These are phyloP conservation scores for Choreutis nemorana DNA, from an alignment of 2,888 invertebrate species.

Conservation along the genomic window DNA sequence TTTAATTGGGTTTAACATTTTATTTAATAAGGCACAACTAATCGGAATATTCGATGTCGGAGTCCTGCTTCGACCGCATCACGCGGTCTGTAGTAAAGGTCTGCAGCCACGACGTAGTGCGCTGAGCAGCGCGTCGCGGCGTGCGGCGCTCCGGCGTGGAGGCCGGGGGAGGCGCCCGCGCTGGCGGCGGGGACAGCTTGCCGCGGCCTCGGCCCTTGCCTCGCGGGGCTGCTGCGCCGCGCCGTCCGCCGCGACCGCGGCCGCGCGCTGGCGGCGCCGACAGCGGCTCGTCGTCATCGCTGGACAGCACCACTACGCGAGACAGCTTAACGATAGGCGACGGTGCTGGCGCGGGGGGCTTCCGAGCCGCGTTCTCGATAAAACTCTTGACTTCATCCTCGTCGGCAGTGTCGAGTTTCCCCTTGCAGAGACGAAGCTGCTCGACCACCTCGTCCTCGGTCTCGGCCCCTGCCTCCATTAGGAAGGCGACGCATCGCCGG, in stretches of 20 bases:
- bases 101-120: conserved; percentile 37
- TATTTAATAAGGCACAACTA: too few species aligned
- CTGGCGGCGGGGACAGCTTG: conserved; percentile 15
- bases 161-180: conserved; percentile 9
- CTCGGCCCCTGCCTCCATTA: conserved; percentile 43
- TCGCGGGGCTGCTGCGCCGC: neutral
- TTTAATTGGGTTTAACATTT: too few species aligned
- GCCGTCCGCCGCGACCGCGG: conserved; percentile 8
- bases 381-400: conserved; percentile 27
- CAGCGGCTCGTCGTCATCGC: conserved; percentile 32
- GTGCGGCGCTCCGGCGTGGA: conserved; percentile 35
- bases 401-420: conserved; percentile 40
- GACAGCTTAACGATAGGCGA: conserved; percentile 12
- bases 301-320: conserved; percentile 32
- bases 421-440: conserved; percentile 32
- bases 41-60: conserved; percentile 47
- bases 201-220: conserved; percentile 8
- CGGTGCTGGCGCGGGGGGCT: conserved; percentile 12
- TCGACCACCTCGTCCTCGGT: conserved; percentile 42
- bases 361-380: conserved; percentile 26
- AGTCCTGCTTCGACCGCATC: conserved; percentile 27
- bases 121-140: conserved; percentile 46
- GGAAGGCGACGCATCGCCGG: conserved; percentile 36
- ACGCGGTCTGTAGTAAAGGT: conserved; percentile 21
- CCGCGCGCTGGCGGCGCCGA: conserved; percentile 10